Evolutionary conservation across 2,113 vertebrate genomes (phyloP), one percentile per base, ranked within the genome.

Genomic region (Phaetusa simplex): DNA sequence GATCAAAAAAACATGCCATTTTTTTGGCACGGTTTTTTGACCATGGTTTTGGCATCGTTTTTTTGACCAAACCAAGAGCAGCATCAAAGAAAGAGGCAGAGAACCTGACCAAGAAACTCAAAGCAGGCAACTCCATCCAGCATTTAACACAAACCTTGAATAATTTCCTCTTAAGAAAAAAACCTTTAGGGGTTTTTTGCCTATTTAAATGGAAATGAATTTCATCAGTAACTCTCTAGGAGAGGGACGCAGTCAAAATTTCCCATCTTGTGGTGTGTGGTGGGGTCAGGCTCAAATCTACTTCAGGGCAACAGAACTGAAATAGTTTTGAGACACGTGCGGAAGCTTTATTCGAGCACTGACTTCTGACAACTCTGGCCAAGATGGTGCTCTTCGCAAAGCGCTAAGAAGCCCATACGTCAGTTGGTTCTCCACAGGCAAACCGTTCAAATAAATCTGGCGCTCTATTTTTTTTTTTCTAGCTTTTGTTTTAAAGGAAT

Each of bases 351-450:
- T 18, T 77, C 11, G 13, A 56, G 17, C 52, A 50, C 70, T 8
- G 4, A 29, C 11, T 74, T 67, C 36, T 22, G 50, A 32, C 32
- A 69, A 9, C n/a, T 65, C 52, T 0, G 7, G 61, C 40, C 14
- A n/a, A 26, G 64, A 24, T 0, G 23, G 2, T 24, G 4, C 6
- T 52, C 52, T 52, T 11, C 22, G 40, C 65, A 64, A 59, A 79
- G 53, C 49, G 19, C 79, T 8, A 7, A 7, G 11, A 24, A 64
- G 42, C 30, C 64, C 34, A 3, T 7, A 4, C 0, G 1, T 24
- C 47, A 70, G 43, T 15, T 10, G 52, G 52, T 29, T 67, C 42
- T 79, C n/a, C 55, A 9, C 1, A 22, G 53, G 24, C 34, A 69
- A 89, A 24, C 6, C 8, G 21, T 1, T 50, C n/a, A 27, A 69